Base-by-base conservation (phyloP, 2,113 vertebrate species). In the Puma concolor region DNA sequence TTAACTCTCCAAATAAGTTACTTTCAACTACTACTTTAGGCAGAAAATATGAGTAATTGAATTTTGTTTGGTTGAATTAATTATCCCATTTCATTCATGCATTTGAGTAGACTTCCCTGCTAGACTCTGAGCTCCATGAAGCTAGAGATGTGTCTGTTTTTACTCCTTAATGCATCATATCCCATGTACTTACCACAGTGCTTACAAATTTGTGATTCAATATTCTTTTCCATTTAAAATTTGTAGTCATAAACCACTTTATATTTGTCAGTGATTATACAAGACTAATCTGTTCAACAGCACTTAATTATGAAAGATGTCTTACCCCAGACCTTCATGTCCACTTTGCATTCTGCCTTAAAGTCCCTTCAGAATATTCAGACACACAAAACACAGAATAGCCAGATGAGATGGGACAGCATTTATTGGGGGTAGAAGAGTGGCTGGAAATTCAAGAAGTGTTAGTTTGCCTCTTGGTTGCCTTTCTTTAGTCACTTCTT, bases 21-120 rank as follows among this genome's bases (percentile, higher is more conserved):
- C 77, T 88, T 72, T 63, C 38, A 38, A 63, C 13, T 71, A 79
- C 69, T 33, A 50, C 31, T 86, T 48, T 11, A 54, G 41, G 27
- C 15, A 67, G 48, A 89, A 57, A 82, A 41, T 21, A 54, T 64
- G 50, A 90, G 14, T 90, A 60, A 86, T 23, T 63, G 16, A 89
- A 60, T 88, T 97, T 79, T 77, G 23, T 74, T 95, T n/a, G 44
- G 19, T 92, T 83, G n/a, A 80, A 66, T 50, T 76, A n/a, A 74
- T 60, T 82, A 36, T n/a, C 10, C 69, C 92, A 77, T 92, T 69
- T 54, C 54, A 84, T 80, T 67, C 25, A 67, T 31, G 67, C 85
- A 67, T 76, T 82, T 2, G 27, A 48, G 31, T 63, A 79, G 86
- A 95, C 4, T 38, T 90, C n/a, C 27, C 52, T 64, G 33, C 5